Base-by-base conservation (phyloP, 2,888 invertebrate species). In the Hirtodrosophila cameraria region DNA sequence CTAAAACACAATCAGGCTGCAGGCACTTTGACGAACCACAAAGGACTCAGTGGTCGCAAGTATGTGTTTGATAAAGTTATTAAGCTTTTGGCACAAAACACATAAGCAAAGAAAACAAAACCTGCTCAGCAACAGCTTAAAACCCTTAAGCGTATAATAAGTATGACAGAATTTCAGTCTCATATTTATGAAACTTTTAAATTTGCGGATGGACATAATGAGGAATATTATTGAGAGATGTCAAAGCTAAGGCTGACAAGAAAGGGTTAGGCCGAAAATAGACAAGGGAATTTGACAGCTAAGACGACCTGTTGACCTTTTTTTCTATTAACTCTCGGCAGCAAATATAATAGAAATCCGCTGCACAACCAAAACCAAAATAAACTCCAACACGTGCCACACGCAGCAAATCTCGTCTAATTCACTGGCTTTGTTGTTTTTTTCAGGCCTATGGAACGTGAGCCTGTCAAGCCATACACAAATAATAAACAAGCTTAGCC, bases 351-450 rank as follows among this genome's bases (percentile, higher is more conserved):
- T 20, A 46, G 16, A 54, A 62, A 52, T 52, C 63, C 49, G 20
- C 42, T 50, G 9, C 41, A 25, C n/a, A 9, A 25, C 11, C 20
- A n/a, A n/a, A 23, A n/a, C 36, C 31, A 5, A 6, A 31, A 31
- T 12, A 38, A 36, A 36, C 30, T 45, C 5, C 33, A 35, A 53
- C 65, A 82, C 81, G 67, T 79, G 81, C 63, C 71, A 52, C 66
- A 75, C 58, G 73, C 67, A 43, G 33, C 55, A 55, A 79, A 79
- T 79, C 81, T 75, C 48, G 33, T 45, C 74, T 76, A 84, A 74
- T 57, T 67, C 71, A 61, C 28, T 62, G 66, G 25, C 54, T 49
- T 31, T 55, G 12, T 39, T 58, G 36, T 28, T 5, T 12, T 15
- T 35, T 15, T 23, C 20, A 27, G 33, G 48, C 28, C 54, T 18